Percentiles rank a stretch among this genome's conserved stretches.
phyloP scores from a whole-genome alignment of 2,113 vertebrate genomes.

The Labeo rohita region DNA sequence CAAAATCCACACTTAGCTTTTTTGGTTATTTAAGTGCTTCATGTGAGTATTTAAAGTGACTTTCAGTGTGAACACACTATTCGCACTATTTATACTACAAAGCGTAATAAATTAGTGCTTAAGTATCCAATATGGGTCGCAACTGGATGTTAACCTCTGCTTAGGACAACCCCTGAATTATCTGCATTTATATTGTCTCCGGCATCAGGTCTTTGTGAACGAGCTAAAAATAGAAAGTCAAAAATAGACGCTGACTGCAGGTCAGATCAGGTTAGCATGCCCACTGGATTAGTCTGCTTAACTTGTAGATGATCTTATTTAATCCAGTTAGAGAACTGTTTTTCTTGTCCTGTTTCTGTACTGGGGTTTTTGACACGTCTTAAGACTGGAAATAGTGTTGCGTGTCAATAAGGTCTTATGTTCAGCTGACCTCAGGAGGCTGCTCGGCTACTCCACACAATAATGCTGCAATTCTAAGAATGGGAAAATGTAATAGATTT shows the following conservation, averaged over 20 bases:
- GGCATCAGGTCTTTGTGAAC: neutral
- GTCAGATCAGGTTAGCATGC: neutral
- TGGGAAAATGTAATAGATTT: neutral
- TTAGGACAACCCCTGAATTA: neutral
- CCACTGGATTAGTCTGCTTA: slow-evolving; percentile 17
- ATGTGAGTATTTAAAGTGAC: neutral
- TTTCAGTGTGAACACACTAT: neutral
- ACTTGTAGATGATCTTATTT: slow-evolving; percentile 45
- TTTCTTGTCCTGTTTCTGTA: slow-evolving; percentile 5
- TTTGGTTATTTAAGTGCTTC: neutral
- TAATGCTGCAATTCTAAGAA: neutral
- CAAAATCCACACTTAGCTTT: neutral
- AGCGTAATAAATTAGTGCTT: neutral
- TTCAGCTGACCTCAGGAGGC: slow-evolving; percentile 8
- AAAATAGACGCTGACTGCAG: neutral
- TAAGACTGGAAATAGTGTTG: neutral
- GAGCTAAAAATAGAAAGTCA: neutral
- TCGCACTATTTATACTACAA: neutral
- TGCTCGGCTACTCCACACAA: neutral
- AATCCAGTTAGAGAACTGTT: slow-evolving; percentile 60
- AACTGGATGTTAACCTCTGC: neutral
- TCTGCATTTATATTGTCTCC: neutral
- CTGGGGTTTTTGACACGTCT: neutral
- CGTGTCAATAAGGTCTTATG: neutral
- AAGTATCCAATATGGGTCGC: neutral